Evolutionary conservation across 1,140 invertebrate species (phyloP).

Genomic region (Venturia canescens): DNA sequence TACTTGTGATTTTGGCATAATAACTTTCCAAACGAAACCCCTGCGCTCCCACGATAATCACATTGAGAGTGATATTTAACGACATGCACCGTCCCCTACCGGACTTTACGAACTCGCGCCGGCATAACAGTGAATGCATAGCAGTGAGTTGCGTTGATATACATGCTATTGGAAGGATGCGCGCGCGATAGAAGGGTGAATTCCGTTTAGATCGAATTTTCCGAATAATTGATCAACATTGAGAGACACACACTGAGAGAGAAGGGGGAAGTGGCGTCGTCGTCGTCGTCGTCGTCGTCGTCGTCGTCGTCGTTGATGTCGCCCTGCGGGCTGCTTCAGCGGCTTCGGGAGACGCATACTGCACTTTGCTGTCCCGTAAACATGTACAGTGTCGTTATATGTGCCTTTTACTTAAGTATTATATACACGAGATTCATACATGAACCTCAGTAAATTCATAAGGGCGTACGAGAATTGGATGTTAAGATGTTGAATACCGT

Average conservation of each 20-base stretch:
- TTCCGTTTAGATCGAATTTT: neutral
- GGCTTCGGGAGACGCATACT: neutral
- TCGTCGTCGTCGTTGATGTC: constrained; percentile 11
- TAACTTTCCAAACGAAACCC: too few species aligned
- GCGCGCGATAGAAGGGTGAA: neutral
- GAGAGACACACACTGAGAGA: neutral
- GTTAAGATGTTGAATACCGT: neutral
- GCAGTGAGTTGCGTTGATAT: too few species aligned
- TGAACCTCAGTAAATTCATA: neutral
- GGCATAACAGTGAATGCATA: too few species aligned
- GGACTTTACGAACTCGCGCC: too few species aligned
- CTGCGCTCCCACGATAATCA: too few species aligned
- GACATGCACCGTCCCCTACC: too few species aligned
- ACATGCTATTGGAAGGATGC: too few species aligned
- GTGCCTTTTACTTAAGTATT: neutral
- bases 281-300: neutral
- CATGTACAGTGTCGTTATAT: neutral
- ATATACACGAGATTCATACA: neutral
- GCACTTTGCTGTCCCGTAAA: constrained; percentile 5
- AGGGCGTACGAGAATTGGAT: neutral
- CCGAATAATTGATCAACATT: neutral
- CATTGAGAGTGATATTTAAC: too few species aligned
- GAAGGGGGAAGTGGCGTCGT: too few species aligned
- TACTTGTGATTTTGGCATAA: too few species aligned
- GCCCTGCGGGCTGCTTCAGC: neutral